Percentiles rank a stretch among this genome's conserved stretches.
Conservation (phyloP, 2,797 vertebrate genomes). For the Megalops cyprinoides region DNA sequence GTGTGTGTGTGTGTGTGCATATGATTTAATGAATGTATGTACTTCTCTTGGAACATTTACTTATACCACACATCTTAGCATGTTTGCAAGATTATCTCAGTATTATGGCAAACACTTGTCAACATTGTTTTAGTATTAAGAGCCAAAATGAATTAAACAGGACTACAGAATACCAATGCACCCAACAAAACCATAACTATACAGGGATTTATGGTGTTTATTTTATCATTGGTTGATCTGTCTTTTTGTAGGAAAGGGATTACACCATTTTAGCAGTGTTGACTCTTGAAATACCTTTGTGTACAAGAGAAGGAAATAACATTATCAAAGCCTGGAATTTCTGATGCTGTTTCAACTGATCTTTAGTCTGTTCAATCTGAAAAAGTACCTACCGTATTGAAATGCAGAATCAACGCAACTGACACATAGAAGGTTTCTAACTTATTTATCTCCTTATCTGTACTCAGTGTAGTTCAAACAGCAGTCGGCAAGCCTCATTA, state of each 20-base stretch:
- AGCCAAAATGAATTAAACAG: neutral
- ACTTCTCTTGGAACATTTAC: too few relatives aligned
- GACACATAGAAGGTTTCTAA: neutral
- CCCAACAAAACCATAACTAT: neutral
- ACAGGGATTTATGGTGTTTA: neutral
- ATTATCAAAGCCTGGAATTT: neutral
- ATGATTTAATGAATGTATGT: neutral
- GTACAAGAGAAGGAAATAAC: neutral
- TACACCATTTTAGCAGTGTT: neutral
- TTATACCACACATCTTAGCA: too few relatives aligned
- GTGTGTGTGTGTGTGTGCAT: neutral
- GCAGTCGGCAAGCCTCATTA: neutral
- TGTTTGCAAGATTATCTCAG: neutral
- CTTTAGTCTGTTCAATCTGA: neutral
- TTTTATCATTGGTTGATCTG: neutral
- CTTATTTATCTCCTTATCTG: constrained; percentile 3
- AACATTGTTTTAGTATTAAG: neutral
- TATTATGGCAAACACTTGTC: neutral
- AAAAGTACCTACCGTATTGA: neutral
- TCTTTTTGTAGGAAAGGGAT: neutral
- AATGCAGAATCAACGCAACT: neutral
- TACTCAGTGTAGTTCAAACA: neutral
- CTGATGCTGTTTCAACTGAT: neutral
- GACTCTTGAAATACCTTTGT: neutral
- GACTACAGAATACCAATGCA: neutral